Base-by-base conservation (phyloP, 1,140 invertebrate species). In the Macrostomum lignano region DNA sequence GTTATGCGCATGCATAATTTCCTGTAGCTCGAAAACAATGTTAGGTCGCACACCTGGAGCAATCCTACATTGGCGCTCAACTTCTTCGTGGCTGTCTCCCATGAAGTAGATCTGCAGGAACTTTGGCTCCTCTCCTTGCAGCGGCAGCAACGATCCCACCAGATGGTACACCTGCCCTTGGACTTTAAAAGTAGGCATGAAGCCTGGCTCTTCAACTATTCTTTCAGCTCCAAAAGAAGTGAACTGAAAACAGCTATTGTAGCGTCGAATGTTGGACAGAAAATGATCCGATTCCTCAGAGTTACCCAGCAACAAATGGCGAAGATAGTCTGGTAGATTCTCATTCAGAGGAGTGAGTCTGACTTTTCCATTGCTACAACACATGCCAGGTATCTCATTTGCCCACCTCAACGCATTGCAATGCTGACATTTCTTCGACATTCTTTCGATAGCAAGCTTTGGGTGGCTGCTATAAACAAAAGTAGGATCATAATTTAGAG, bases 101-200 rank as follows among this genome's bases (percentile, higher is more conserved):
- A 30, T 32, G 34, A 43, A 49, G 48, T 56, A 60, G 33, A 58
- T 48, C 46, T 60, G 50, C 21, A 55, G 39, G 53, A 54, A 58
- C 44, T 51, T 46, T 23, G 38, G 38, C 32, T 49, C 20, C 13
- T 42, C 40, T 40, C 45, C 23, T 30, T 37, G 24, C 7, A 31
- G 32, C 39, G 50, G 52, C 26, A 50, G 26, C 30, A 59, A 26
- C 43, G 46, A 47, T 11, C 46, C 52, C 22, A 49, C 46, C 40
- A 35, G 38, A 42, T 60, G 55, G 40, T 61, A 63, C 10, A 60
- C 43, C 40, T 61, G 54, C 22, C 61, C 56, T 47, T 61, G 51
- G 25, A 62, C 48, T 44, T 55, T 56, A 39, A 56, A 61, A 36
- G 48, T 52, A 20, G 49, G 41, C 40, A 45, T 44, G 40, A 47